Percentiles rank a stretch among this genome's conserved stretches.
phyloP scores from a whole-genome alignment of 30 jellyfish, hydroid and myxozoan genomes.

The Aurelia coerulea region DNA sequence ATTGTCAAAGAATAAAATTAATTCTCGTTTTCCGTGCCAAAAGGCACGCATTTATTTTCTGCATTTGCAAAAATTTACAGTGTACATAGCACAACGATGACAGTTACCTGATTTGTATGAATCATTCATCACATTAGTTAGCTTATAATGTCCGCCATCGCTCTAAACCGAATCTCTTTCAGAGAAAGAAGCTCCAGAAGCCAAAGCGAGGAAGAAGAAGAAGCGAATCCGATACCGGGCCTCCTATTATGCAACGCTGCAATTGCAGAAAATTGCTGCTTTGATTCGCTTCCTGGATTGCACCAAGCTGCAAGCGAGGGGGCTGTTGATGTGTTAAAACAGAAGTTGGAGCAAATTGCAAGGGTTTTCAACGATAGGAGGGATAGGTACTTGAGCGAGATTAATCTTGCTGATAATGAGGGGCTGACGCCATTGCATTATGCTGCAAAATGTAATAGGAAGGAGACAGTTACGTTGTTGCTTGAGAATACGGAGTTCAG shows the following conservation, averaged over 20 bases:
- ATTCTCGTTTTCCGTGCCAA: too few relatives aligned
- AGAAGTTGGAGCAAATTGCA: slow-evolving; percentile 49
- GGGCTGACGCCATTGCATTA: slow-evolving; percentile 90
- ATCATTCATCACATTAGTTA: too few relatives aligned
- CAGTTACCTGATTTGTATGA: too few relatives aligned
- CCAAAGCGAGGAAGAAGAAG: not conserved
- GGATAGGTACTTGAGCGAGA: slow-evolving; percentile 14
- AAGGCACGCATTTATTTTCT: too few relatives aligned
- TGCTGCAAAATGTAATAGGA: slow-evolving; percentile 86
- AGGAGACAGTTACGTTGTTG: slow-evolving; percentile 46
- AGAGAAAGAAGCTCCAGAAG: slow-evolving; percentile 12
- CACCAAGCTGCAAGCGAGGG: slow-evolving; percentile 97
- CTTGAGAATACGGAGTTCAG: slow-evolving; percentile 56
- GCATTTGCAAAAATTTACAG: too few relatives aligned
- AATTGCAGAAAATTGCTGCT: slow-evolving; percentile 16
- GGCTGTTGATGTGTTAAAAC: slow-evolving; percentile 50
- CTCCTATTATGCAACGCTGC: not conserved
- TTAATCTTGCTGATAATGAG: slow-evolving; percentile 56
- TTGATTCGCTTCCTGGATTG: slow-evolving; percentile 39
- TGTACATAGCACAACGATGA: too few relatives aligned
- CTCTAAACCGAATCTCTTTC: slow-evolving; percentile 9
- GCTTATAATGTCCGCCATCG: slow-evolving; percentile 41
- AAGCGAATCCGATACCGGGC: slow-evolving; percentile 6
- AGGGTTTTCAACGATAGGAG: not conserved
- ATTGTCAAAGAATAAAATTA: too few relatives aligned